Base-by-base conservation (phyloP, 2,113 vertebrate genomes). In the Zosterops hypoxanthus region DNA sequence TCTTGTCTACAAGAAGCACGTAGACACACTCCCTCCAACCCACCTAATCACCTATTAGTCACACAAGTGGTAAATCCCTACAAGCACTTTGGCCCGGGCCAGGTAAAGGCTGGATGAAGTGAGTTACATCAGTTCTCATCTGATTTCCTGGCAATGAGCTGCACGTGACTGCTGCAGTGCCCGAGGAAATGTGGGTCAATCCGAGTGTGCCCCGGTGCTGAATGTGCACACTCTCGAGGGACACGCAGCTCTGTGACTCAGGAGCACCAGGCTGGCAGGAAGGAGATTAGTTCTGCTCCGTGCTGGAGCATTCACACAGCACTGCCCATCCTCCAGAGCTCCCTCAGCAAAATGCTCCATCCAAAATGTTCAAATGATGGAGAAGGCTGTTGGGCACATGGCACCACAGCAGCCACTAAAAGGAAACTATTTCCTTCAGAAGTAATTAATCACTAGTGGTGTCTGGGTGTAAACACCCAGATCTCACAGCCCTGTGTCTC, bases 151-250 rank as follows among this genome's bases (percentile, higher is more conserved):
- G 88, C 90, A 44, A 8, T 11, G 95, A 88, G 85, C 50, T 3
- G 78, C 95, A 95, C 49, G 49, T 91, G 97, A 80, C n/a, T 6
- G 56, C 75, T 46, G 80, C 88, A 39, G 28, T 71, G 92, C 82
- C 93, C 3, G 39, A 64, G 71, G 92, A 92, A 94, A 97, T 94
- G 95, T 95, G 92, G 96, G 90, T 97, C 93, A 94, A 33, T n/a
- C 21, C 47, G 33, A 9, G 69, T 10, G 71, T 18, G 56, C 61
- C 70, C 85, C n/a, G 77, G 73, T 9, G 88, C 88, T 46, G 88
- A 75, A 75, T 11, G 50, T 26, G 79, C 72, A 22, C 5, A 49
- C 89, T 93, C 93, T 84, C 92, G 1, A 87, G 91, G 82, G 91
- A 93, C 92, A 18, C 6, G 6, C 57, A 39, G 57, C 50, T 6